Percentiles rank a stretch among this genome's conserved stretches.
phyloP scores from a whole-genome alignment of 2,797 vertebrate genomes.

The Glossophaga mutica region DNA sequence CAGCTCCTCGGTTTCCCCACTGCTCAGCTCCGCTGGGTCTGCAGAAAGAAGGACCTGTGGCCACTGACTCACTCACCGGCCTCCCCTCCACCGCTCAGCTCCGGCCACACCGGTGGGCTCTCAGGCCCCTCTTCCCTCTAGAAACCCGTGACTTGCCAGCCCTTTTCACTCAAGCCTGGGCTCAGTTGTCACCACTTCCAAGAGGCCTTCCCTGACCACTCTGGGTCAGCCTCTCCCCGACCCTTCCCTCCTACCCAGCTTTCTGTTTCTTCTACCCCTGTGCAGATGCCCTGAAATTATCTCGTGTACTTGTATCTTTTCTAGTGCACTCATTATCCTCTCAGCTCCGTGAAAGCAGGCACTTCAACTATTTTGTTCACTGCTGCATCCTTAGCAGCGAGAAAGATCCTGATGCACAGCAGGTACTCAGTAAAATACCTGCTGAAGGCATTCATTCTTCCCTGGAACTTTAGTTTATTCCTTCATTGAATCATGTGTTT shows the following conservation, averaged over 20 bases:
- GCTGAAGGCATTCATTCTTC: not conserved
- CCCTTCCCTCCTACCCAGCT: not conserved
- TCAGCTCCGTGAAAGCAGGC: not conserved
- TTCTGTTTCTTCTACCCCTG: not conserved
- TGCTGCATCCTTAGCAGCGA: not conserved
- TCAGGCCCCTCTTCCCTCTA: not conserved
- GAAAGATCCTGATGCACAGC: rapidly evolving
- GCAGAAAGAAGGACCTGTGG: not conserved
- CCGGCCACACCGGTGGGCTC: not conserved
- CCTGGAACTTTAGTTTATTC: not conserved
- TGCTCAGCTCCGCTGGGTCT: conserved; percentile 77
- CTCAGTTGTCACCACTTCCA: not conserved
- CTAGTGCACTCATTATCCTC: not conserved
- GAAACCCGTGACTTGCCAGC: not conserved
- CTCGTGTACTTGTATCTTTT: not conserved
- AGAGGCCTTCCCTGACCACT: not conserved
- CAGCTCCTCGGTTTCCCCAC: conserved; percentile 78
- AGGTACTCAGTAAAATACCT: not conserved
- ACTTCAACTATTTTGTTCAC: not conserved
- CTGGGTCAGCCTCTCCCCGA: not conserved
- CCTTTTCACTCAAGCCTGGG: not conserved
- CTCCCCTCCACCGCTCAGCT: not conserved
- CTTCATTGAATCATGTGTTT: rapidly evolving
- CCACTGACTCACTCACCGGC: not conserved
- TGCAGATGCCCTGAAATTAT: not conserved